Conservation (phyloP, 2,113 vertebrate genomes). For the Motacilla tschutschensis region DNA sequence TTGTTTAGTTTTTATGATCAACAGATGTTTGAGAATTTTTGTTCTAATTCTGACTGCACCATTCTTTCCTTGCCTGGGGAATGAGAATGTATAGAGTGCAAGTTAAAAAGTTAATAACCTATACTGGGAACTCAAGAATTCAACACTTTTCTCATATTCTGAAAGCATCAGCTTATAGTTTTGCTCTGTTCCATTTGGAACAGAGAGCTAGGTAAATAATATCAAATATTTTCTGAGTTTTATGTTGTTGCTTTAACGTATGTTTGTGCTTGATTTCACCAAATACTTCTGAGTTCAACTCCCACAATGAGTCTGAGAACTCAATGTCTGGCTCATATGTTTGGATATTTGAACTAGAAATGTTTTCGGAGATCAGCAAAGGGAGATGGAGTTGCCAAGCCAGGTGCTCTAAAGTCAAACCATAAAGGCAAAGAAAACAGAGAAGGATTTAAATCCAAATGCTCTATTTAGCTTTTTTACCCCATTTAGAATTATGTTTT, state of each 20-base stretch:
- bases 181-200: background rate
- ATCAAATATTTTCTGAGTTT: background rate
- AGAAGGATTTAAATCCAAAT: constrained; percentile 16
- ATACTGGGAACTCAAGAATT: background rate
- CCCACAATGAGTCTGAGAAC: background rate
- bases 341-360: constrained; percentile 16
- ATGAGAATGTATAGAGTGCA: background rate
- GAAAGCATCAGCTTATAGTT: background rate
- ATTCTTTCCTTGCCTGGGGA: background rate
- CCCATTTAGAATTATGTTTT: background rate
- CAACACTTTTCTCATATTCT: background rate
- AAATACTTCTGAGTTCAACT: background rate
- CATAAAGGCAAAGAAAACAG: constrained; percentile 19
- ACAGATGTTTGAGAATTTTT: background rate
- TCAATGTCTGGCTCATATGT: background rate
- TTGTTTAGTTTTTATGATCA: background rate
- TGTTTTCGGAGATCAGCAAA: background rate
- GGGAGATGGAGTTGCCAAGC: background rate
- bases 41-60: background rate
- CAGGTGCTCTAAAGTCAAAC: background rate
- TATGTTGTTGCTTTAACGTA: background rate
- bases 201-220: background rate
- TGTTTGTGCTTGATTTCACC: background rate
- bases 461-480: constrained; percentile 28
- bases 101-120: background rate